phyloP scores from a whole-genome alignment of 2,113 vertebrate genomes.

The Urocolius indicus region DNA sequence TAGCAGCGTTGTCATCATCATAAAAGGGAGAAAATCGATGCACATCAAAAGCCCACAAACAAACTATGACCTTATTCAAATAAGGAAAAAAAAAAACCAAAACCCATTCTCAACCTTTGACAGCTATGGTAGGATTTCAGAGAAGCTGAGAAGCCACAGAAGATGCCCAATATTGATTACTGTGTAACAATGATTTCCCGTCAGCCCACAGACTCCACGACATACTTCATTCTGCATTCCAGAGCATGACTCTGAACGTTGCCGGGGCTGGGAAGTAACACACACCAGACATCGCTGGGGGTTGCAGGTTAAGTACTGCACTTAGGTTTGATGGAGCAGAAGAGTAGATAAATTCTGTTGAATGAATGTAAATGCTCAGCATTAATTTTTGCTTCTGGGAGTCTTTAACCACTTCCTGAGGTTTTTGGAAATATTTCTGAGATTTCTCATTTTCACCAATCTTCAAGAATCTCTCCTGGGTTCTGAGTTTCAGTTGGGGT shows the following conservation, averaged over 20 bases:
- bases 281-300: neutral
- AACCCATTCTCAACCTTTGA: neutral
- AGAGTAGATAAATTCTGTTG: constrained; percentile 61
- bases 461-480: neutral
- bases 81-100: neutral
- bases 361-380: constrained; percentile 44
- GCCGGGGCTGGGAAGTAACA: neutral
- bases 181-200: constrained; percentile 22
- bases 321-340: constrained; percentile 61
- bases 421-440: neutral
- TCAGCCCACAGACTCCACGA: neutral
- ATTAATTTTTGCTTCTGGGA: constrained; percentile 38
- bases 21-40: constrained; percentile 15
- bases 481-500: neutral
- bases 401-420: neutral
- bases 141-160: neutral
- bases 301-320: constrained; percentile 60
- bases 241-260: neutral
- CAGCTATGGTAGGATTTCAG: neutral
- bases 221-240: constrained; percentile 29
- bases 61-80: constrained; percentile 35
- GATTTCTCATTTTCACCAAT: neutral
- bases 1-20: neutral
- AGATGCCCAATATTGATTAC: constrained; percentile 42
- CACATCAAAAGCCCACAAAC: constrained; percentile 14